Evolutionary conservation across 2,113 vertebrate genomes (phyloP).

Genomic region (Oreochromis tanganicae): DNA sequence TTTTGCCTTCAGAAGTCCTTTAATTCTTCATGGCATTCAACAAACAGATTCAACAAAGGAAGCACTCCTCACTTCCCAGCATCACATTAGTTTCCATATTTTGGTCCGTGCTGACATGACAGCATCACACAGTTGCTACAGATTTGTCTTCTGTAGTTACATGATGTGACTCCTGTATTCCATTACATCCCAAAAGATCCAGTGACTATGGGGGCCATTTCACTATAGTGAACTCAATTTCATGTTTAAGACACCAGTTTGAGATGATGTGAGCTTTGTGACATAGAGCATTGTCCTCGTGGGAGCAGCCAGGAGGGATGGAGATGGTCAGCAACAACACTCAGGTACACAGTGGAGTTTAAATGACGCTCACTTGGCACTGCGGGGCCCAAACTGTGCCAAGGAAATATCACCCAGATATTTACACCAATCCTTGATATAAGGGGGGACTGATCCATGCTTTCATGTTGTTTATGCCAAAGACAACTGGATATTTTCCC

Average conservation of each 20-base stretch:
- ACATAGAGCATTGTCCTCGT: not conserved
- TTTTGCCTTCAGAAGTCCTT: not conserved
- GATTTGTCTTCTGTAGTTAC: not conserved
- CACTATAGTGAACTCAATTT: not conserved
- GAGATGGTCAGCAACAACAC: not conserved
- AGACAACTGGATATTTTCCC: not conserved
- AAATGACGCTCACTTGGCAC: not conserved
- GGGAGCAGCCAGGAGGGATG: not conserved
- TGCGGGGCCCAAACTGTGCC: not conserved
- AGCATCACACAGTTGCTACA: not conserved
- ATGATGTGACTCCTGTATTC: not conserved
- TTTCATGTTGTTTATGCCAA: not conserved
- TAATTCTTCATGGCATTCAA: not conserved
- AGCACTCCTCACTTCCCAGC: not conserved
- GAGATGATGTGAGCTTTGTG: not conserved
- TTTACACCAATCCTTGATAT: not conserved
- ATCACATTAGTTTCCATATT: not conserved
- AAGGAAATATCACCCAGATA: not conserved
- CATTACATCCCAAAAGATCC: not conserved
- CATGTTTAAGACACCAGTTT: not conserved
- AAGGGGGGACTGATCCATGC: not conserved
- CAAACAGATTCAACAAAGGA: not conserved
- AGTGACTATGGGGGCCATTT: not conserved
- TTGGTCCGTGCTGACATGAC: not conserved
- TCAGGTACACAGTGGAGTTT: not conserved